These are phyloP conservation scores for Argyrosomus japonicus DNA, from an alignment of 2,113 vertebrate genomes.

Conservation along the genomic window DNA sequence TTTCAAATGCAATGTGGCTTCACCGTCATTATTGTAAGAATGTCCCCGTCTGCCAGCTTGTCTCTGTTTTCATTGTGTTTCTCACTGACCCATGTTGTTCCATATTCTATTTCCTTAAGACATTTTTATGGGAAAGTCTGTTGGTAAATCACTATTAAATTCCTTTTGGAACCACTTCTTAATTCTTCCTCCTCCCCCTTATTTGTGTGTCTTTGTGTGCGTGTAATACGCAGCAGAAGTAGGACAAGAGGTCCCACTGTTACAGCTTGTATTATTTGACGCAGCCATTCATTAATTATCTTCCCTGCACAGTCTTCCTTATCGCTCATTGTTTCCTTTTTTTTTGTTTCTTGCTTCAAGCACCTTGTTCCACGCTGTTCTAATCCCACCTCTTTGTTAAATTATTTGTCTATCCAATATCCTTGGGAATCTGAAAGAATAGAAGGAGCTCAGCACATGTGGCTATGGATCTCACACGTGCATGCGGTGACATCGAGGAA, in stretches of 20 bases:
- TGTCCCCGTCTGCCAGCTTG: constrained; percentile 39
- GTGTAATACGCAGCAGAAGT: constrained; percentile 60
- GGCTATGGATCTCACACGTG: constrained; percentile 21
- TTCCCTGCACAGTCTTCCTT: constrained; percentile 68
- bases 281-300: constrained; percentile 81
- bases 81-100: constrained; percentile 20
- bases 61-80: constrained; percentile 45
- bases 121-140: constrained; percentile 56
- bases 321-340: constrained; percentile 74
- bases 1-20: constrained; percentile 19
- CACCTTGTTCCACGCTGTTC: constrained; percentile 70
- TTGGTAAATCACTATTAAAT: constrained; percentile 58
- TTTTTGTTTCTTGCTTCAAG: constrained; percentile 70
- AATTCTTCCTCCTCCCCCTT: constrained; percentile 41
- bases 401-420: constrained; percentile 59
- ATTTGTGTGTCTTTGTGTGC: constrained; percentile 40
- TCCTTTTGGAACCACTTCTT: constrained; percentile 53
- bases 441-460: constrained; percentile 2
- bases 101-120: constrained; percentile 46
- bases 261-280: constrained; percentile 74
- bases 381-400: constrained; percentile 77
- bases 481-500: background rate
- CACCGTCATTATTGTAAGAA: constrained; percentile 16
- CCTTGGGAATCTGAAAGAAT: constrained; percentile 63
- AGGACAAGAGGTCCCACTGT: constrained; percentile 76